Evolutionary conservation across 2,888 invertebrate genomes (phyloP), one percentile per base, ranked within the genome.

Genomic region (Plagodis dolabraria): DNA sequence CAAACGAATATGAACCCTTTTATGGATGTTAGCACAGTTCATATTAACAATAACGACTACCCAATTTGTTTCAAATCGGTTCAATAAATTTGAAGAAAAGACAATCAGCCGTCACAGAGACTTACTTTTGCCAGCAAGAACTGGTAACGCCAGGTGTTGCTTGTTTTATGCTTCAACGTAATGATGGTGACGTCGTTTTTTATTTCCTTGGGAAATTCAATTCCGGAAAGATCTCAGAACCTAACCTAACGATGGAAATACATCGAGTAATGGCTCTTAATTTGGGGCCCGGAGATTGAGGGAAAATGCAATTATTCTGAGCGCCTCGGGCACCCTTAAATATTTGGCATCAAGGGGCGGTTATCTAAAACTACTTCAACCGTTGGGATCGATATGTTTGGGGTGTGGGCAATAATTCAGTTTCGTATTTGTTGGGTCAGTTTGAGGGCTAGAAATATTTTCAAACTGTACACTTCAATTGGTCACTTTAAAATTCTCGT

Each of bases 241-340:
- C 40, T 40, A 43, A 43, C 36, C 36, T 47, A 54, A 33, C 53
- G 58, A 61, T 63, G 61, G 58, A 66, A 63, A 60, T 68, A 64
- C 56, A 70, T 70, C 56, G 57, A 65, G 69, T 68, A 70, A 77
- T 73, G 69, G 68, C 63, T 66, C 63, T 69, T 77, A 73, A 74
- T 76, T 71, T 68, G 68, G 63, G 58, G 58, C 65, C 60, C 64
- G 69, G 60, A 68, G 71, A 75, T 77, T 70, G 75, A 75, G 72
- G 68, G 69, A 65, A 71, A 79, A 79, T 80, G 79, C 75, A 79
- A 79, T 79, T 80, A 79, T 68, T 68, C 62, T 44, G 12, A 57
- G 54, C 51, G 71, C 70, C 64, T 53, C 61, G 58, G 69, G 76
- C 71, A 60, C 63, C 62, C 68, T 75, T 71, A 75, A 80, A 80